Evolutionary conservation across 1,140 invertebrate genomes (phyloP), one percentile per base, ranked within the genome.

Genomic region (Catajapyx aquilonaris): DNA sequence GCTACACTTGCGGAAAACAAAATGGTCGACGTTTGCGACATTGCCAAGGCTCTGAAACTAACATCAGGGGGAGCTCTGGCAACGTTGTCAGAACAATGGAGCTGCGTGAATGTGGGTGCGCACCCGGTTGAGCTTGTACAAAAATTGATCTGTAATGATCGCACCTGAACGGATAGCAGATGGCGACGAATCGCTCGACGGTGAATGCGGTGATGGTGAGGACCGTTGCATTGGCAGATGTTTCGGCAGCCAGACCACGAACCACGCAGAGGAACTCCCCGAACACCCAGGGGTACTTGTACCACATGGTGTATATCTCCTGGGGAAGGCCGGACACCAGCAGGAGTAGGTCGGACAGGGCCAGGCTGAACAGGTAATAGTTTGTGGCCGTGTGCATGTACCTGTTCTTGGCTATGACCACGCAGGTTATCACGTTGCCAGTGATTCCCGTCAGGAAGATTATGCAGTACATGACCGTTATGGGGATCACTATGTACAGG

Each of bases 281-380:
- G 39, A 68, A 66, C 20, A 52, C 45, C 53, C 63, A 68, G 2
- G 64, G 64, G 41, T 57, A 57, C 0, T 56, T 53, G 36, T 55
- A 50, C 61, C 62, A 66, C 4, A 66, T 52, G 20, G 52, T 47
- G 45, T 56, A 59, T 1, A 65, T 46, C 39, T 68, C 65, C 18
- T 61, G 56, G 13, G 56, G 60, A 41, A 66, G 64, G 1, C 57
- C 51, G 38, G 50, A 47, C 19, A 68, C 45, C 13, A 28, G 23
- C 23, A 48, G 40, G 5, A 48, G 35, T 2, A 84, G 52, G 54
- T 83, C 79, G 3, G 77, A 80, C 19, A 81, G 59, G 0, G 80
- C 76, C 46, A 83, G 54, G 52, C 74, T 90, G 57, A 94, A 88
- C 42, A 95, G 65, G 55, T 95, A 95, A 50, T 86, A 93, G 51